Conservation (phyloP, 2,113 vertebrate species). For the Rhipidura dahli region DNA sequence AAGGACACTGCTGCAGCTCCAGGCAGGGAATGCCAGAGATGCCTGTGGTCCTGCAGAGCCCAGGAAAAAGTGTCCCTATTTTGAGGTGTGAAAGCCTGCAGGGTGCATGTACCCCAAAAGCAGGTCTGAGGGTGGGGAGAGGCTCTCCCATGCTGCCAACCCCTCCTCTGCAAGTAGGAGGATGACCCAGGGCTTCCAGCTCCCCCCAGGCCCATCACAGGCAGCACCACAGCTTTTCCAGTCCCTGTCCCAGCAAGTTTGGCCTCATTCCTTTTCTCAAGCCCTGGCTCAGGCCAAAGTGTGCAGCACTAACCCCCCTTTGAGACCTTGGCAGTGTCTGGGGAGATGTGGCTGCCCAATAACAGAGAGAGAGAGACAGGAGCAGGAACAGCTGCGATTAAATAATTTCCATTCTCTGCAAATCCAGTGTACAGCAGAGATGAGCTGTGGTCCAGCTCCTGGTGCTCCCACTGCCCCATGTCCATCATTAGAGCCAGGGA, state of each 20-base stretch:
- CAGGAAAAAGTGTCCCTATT: neutral
- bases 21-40: neutral
- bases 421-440: neutral
- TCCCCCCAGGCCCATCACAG: neutral
- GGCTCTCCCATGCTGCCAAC: neutral
- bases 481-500: neutral
- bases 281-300: neutral
- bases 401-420: neutral
- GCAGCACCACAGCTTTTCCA: neutral
- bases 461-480: neutral
- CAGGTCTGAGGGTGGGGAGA: neutral
- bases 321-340: neutral
- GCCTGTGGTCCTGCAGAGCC: neutral
- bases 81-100: neutral
- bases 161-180: too few species aligned
- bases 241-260: neutral
- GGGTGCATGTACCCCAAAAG: too few species aligned
- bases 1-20: neutral
- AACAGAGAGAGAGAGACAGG: neutral
- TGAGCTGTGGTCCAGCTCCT: neutral
- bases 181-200: neutral
- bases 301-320: rapidly evolving
- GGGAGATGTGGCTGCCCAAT: neutral
- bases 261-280: neutral
- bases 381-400: neutral